A percentile compares a stretch with the other conserved stretches of the same genome.
phyloP scores from a whole-genome alignment of 2,113 vertebrate species.

The Mirza zaza region DNA sequence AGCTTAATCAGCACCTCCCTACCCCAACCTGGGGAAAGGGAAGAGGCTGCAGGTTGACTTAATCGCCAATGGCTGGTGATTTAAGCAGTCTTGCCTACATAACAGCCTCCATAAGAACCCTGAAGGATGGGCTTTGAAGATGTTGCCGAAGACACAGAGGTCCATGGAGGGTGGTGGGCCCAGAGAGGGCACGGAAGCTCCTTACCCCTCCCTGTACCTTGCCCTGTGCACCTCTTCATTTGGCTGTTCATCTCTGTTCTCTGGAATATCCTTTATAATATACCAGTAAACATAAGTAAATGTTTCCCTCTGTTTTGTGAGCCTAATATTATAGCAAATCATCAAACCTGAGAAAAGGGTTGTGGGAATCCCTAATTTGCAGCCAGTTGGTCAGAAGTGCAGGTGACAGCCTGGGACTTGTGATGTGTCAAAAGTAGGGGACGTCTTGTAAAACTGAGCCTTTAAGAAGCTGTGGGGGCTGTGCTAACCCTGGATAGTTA shows the following conservation, averaged over 20 bases:
- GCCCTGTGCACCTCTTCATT: background rate
- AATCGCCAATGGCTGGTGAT: background rate
- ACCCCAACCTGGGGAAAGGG: background rate
- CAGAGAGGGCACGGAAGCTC: fast-evolving
- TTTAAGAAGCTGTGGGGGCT: background rate
- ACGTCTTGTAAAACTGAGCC: background rate
- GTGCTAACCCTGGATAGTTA: background rate
- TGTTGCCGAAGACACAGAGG: background rate
- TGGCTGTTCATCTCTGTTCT: background rate
- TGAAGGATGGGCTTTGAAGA: background rate
- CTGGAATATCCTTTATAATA: background rate
- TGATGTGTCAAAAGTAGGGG: background rate
- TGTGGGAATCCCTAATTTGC: no score
- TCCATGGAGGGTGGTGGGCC: no score
- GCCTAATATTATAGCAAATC: background rate
- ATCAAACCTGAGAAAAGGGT: background rate
- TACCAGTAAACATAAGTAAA: background rate
- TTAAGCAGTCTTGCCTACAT: background rate
- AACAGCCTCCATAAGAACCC: no score
- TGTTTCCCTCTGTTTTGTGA: background rate
- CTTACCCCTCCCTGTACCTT: background rate
- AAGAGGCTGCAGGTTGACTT: background rate
- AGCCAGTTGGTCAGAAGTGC: background rate
- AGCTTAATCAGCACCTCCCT: background rate
- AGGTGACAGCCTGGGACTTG: background rate